These are phyloP conservation scores for Hirtodrosophila cameraria DNA, from an alignment of 2,888 invertebrate genomes.

Conservation along the genomic window DNA sequence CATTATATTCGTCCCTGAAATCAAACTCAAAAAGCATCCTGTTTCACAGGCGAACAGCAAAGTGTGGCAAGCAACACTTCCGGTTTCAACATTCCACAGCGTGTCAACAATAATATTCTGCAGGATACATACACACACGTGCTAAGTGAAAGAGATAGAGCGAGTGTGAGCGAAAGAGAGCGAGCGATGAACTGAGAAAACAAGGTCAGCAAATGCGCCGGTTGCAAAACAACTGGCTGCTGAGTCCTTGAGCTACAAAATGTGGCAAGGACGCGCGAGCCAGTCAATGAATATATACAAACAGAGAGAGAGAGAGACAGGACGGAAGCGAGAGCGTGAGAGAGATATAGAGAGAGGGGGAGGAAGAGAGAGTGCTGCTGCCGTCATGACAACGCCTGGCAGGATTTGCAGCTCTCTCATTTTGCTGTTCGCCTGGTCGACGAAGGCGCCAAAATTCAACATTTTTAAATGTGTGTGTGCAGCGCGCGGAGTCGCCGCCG, in stretches of 20 bases:
- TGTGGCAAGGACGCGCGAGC: constrained; percentile 43
- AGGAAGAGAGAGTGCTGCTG: constrained; percentile 30
- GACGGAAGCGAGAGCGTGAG: neutral
- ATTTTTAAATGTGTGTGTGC: constrained; percentile 77
- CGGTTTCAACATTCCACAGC: constrained; percentile 57
- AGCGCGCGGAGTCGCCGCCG: constrained; percentile 31
- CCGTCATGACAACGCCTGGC: constrained; percentile 34
- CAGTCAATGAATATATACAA: constrained; percentile 11
- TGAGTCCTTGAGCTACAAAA: constrained; percentile 63
- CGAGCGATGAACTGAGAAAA: constrained; percentile 29
- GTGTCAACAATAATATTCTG: constrained; percentile 28
- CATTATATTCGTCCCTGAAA: constrained; percentile 82
- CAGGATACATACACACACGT: constrained; percentile 18
- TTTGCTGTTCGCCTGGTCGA: constrained; percentile 74
- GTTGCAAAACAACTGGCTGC: constrained; percentile 20
- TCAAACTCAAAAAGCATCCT: constrained; percentile 83
- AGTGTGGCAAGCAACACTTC: constrained; percentile 45
- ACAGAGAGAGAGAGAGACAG: constrained; percentile 4
- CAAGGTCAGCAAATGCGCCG: constrained; percentile 55
- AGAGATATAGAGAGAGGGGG: constrained; percentile 3
- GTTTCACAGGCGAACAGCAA: constrained; percentile 70
- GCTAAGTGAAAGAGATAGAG: too few relatives aligned
- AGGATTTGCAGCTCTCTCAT: constrained; percentile 4
- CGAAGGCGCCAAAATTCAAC: constrained; percentile 83
- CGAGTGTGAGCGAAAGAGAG: constrained; percentile 1